These are phyloP conservation scores for Nephrotoma appendiculata DNA, from an alignment of 2,888 invertebrate genomes.

Conservation along the genomic window DNA sequence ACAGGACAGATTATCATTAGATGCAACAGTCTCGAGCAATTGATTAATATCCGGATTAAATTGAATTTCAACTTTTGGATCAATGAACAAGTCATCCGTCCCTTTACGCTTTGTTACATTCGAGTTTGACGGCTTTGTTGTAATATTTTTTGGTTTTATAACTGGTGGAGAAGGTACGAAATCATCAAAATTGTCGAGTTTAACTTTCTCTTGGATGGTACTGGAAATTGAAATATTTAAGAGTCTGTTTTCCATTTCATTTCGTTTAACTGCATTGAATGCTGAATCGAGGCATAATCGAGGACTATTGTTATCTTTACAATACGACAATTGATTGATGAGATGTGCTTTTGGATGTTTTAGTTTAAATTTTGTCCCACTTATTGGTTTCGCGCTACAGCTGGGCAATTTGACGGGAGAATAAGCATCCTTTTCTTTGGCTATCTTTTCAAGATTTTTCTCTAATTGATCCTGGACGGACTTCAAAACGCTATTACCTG, in stretches of 20 bases:
- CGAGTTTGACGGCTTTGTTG: not conserved
- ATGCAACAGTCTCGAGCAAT: not conserved
- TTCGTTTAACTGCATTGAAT: not conserved
- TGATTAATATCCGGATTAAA: not conserved
- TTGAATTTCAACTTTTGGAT: not conserved
- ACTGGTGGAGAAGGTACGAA: not conserved
- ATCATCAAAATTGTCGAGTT: not conserved
- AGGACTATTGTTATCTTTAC: not conserved
- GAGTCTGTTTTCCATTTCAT: not conserved
- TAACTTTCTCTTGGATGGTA: not conserved
- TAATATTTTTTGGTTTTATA: not conserved
- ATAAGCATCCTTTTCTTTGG: not conserved
- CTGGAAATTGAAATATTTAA: not conserved
- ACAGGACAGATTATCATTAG: not conserved
- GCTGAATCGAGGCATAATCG: not conserved
- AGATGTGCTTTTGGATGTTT: constrained; percentile 3
- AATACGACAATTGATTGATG: not conserved
- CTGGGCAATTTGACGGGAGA: not conserved
- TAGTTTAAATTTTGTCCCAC: not conserved
- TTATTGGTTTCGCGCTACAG: not conserved
- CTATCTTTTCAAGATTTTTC: not conserved
- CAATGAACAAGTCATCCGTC: not conserved
- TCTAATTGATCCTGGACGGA: not conserved
- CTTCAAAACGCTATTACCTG: not conserved
- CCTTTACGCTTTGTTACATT: not conserved